Evolutionary conservation across 1,140 invertebrate species (phyloP), one percentile per base, ranked within the genome.

Genomic region (Lasaia peninsularis): DNA sequence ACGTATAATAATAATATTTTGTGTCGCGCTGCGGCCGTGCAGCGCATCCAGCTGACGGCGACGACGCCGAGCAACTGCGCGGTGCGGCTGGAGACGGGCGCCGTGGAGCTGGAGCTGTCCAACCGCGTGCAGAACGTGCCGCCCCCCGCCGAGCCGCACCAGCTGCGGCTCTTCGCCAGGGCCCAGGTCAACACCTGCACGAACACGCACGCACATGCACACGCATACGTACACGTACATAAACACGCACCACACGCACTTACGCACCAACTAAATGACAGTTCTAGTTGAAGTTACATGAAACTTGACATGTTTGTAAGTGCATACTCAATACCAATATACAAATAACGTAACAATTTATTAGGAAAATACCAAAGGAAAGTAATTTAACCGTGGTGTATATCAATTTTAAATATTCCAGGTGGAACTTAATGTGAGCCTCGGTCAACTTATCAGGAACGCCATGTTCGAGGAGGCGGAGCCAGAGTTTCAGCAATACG

Each of bases 1-100:
- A n/a, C n/a, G n/a, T n/a, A n/a, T n/a, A n/a, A n/a, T n/a, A n/a
- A n/a, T n/a, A n/a, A n/a, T n/a, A n/a, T n/a, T n/a, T 16, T 16
- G 20, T 53, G 2, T 31, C 2, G n/a, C n/a, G n/a, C n/a, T n/a
- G n/a, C n/a, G n/a, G n/a, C n/a, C n/a, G n/a, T n/a, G 14, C 85
- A 97, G 93, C 94, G 98, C 37, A 98, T 99, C 64, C 98, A 99
- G 88, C 91, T 99, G 51, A 99, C 98, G 0, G 98, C 98, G 5
- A 99, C 98, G 3, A 99, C 98, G 2, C 98, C 98, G 0, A 99
- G 98, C 10, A 98, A 96, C 70, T 98, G 96, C 34, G 98, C 98
- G 0, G 97, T 99, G 10, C 92, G 98, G 10, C 91, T 99, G 48
- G 98, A 99, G 89, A 99, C 98, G 0, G 97, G 96, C 12, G 92